These are phyloP conservation scores for Sebastes variabilis DNA, from an alignment of 2,797 vertebrate genomes.

Conservation along the genomic window DNA sequence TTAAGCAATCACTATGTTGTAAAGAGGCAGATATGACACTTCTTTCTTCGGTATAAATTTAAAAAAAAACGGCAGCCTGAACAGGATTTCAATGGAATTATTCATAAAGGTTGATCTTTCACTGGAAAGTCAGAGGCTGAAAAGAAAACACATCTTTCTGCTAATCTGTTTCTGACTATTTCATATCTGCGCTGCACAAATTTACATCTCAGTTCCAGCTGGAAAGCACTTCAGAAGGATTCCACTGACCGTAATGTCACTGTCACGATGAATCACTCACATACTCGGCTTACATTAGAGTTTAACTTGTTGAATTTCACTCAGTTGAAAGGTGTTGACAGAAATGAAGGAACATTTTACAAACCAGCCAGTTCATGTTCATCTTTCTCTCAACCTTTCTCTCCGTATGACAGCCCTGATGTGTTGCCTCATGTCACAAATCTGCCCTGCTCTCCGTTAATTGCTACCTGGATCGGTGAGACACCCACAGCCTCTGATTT, in stretches of 20 bases:
- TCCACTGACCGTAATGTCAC: background rate
- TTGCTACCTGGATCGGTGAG: background rate
- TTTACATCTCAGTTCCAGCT: background rate
- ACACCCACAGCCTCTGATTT: background rate
- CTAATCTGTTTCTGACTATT: background rate
- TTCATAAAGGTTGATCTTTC: slow-evolving; percentile 21
- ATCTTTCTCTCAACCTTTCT: background rate
- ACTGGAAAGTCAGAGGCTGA: background rate
- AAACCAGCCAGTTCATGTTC: background rate
- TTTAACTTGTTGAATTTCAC: background rate
- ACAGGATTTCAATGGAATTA: slow-evolving; percentile 4
- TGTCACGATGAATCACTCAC: background rate
- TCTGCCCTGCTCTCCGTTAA: background rate
- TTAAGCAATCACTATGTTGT: background rate
- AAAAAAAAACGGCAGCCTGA: background rate
- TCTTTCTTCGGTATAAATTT: background rate
- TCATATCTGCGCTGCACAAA: background rate
- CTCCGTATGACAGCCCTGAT: background rate
- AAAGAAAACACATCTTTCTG: background rate
- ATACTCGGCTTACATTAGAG: background rate
- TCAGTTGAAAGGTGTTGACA: background rate
- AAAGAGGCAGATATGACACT: background rate
- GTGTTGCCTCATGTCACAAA: background rate
- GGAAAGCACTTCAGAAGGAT: slow-evolving; percentile 2
- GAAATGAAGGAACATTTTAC: background rate